Evolutionary conservation across 2,888 invertebrate species (phyloP).

Genomic region (Coecobrya sp.): DNA sequence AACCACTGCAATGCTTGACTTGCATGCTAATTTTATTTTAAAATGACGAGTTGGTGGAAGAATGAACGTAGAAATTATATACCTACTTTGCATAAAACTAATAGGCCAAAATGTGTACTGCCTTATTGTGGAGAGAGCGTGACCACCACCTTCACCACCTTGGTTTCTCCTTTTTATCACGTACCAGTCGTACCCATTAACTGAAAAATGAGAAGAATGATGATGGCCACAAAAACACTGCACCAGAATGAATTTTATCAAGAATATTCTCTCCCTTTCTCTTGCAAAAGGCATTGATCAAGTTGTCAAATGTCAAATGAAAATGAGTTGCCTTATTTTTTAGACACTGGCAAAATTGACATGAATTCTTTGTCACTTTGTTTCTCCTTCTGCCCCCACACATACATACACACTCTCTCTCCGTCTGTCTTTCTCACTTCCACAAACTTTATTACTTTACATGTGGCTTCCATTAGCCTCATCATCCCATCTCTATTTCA

Average conservation of each 20-base stretch:
- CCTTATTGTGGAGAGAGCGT: background rate
- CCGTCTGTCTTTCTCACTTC: background rate
- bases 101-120: slow-evolving; percentile 1
- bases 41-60: background rate
- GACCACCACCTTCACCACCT: background rate
- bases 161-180: slow-evolving; percentile 3
- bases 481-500: slow-evolving; percentile 39
- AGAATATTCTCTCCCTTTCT: background rate
- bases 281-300: slow-evolving; percentile 21
- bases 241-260: background rate
- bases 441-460: slow-evolving; percentile 30
- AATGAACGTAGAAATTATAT: background rate
- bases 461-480: slow-evolving; percentile 38
- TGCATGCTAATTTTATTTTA: slow-evolving; percentile 70
- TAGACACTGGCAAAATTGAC: slow-evolving; percentile 4
- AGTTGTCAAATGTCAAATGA: slow-evolving; percentile 18
- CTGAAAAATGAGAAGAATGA: slow-evolving; percentile 1
- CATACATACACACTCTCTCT: background rate
- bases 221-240: background rate
- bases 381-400: background rate
- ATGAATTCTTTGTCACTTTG: background rate
- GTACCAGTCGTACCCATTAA: background rate
- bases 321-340: background rate
- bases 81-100: background rate
- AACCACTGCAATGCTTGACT: slow-evolving; percentile 54